Percentiles rank a stretch among this genome's conserved stretches.
Conservation (phyloP, 2,888 invertebrate species). For the Allophyes oxyacanthae region DNA sequence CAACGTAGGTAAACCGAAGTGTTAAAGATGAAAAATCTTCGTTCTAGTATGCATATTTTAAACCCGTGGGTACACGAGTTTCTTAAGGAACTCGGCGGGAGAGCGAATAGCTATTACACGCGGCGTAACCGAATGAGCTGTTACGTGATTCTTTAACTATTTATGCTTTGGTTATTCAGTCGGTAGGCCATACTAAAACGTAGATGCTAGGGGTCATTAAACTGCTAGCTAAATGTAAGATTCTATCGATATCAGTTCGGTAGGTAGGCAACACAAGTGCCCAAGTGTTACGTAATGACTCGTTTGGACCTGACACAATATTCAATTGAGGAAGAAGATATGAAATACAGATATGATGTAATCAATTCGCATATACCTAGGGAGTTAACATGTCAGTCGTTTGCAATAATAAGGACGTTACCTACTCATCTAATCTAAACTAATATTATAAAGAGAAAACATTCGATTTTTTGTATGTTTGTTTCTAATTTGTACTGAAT, state of each 20-base stretch:
- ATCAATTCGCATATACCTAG: constrained; percentile 49
- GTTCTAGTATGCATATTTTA: constrained; percentile 6
- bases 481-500: no score
- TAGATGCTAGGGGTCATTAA: constrained; percentile 31
- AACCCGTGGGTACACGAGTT: constrained; percentile 27
- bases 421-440: constrained; percentile 9
- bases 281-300: constrained; percentile 39
- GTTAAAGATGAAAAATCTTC: constrained; percentile 4
- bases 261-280: constrained; percentile 27
- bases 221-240: constrained; percentile 38
- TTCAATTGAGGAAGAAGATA: constrained; percentile 57
- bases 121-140: constrained; percentile 37
- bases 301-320: constrained; percentile 37
- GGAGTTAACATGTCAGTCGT: constrained; percentile 31
- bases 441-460: no score
- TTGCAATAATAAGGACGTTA: constrained; percentile 45
- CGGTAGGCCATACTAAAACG: constrained; percentile 13
- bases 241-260: constrained; percentile 38
- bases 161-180: constrained; percentile 23
- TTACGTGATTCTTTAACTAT: constrained; percentile 43
- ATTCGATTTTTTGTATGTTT: no score
- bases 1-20: constrained; percentile 34
- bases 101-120: constrained; percentile 59
- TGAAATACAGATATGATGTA: constrained; percentile 54
- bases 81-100: constrained; percentile 65